Conservation (phyloP, 1,140 invertebrate genomes). For the Diorhabda elongata region DNA sequence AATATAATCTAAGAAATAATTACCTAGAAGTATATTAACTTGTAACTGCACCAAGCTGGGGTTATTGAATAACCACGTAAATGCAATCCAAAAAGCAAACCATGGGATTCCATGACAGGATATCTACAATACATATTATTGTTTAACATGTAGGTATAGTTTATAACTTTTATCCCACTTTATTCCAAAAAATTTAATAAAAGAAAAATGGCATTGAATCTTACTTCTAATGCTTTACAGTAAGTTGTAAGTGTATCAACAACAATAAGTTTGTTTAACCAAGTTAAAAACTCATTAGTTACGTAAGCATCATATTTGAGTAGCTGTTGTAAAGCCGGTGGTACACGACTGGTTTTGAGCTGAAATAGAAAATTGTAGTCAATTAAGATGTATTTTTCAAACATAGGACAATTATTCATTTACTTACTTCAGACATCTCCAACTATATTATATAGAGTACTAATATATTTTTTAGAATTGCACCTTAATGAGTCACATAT, state of each 20-base stretch:
- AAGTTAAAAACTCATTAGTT: slow-evolving; percentile 60
- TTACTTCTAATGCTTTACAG: slow-evolving; percentile 67
- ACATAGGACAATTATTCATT: neutral
- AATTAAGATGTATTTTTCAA: too few species aligned
- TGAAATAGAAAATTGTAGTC: neutral
- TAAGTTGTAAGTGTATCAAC: slow-evolving; percentile 59
- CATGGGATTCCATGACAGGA: slow-evolving; percentile 88
- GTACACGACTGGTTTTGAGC: slow-evolving; percentile 1
- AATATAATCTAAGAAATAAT: slow-evolving; percentile 3
- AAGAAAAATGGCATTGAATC: neutral
- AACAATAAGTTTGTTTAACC: slow-evolving; percentile 53
- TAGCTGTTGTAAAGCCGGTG: slow-evolving; percentile 4
- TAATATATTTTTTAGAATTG: neutral
- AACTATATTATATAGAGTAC: neutral
- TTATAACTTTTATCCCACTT: too few species aligned
- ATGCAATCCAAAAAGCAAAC: slow-evolving; percentile 67
- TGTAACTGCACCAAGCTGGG: slow-evolving; percentile 69
- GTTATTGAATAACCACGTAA: slow-evolving; percentile 68
- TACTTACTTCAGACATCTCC: neutral
- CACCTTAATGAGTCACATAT: neutral
- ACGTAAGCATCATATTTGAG: slow-evolving; percentile 53
- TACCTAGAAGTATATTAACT: slow-evolving; percentile 81
- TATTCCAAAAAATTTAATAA: too few species aligned
- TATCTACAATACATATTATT: slow-evolving; percentile 52
- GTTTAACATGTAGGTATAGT: too few species aligned